Percentiles rank a stretch among this genome's conserved stretches.
Conservation (phyloP, 2,113 vertebrate species). For the Echinops telfairi region DNA sequence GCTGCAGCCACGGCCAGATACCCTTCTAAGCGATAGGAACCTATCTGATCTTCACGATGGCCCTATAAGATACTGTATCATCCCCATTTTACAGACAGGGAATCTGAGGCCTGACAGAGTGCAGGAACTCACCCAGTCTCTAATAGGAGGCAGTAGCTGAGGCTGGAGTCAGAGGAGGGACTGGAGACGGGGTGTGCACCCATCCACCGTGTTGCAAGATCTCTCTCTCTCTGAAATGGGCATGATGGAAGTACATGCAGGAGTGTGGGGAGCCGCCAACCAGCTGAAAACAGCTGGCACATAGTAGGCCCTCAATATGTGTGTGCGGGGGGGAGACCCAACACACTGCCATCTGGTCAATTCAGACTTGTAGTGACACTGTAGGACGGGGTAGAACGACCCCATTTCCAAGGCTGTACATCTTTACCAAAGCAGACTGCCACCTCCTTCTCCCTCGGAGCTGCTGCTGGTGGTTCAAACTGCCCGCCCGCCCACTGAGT, state of each 20-base stretch:
- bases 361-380: not conserved
- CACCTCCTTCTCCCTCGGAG: too few species aligned
- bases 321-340: not conserved
- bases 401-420: not conserved
- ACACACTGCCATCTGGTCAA: not conserved
- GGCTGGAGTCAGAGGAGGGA: not conserved
- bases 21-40: not conserved
- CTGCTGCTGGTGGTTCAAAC: too few species aligned
- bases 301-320: not conserved
- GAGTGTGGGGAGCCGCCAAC: not conserved
- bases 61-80: not conserved
- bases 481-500: too few species aligned
- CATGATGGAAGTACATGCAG: not conserved
- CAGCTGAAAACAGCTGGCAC: not conserved
- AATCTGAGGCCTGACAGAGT: not conserved
- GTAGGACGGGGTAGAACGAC: not conserved
- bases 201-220: not conserved
- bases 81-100: not conserved
- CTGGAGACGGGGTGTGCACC: not conserved
- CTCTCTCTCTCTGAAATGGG: not conserved
- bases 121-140: not conserved
- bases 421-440: too few species aligned
- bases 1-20: not conserved
- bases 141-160: not conserved
- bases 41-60: not conserved